Evolutionary conservation across 2,113 vertebrate species (phyloP), one percentile per base, ranked within the genome.

Genomic region (Rhadina sibilatrix): DNA sequence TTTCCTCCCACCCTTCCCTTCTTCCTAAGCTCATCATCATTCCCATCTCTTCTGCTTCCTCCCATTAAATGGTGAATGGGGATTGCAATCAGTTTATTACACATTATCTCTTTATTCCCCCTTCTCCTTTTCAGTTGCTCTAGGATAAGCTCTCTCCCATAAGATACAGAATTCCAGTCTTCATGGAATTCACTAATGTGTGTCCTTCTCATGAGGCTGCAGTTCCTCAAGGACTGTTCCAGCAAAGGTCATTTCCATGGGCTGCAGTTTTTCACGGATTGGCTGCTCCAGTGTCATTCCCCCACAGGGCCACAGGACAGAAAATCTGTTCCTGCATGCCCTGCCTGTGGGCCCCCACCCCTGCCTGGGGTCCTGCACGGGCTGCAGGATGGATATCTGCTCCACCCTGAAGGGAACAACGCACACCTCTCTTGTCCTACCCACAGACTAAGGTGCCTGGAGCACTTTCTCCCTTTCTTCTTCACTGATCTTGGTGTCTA

Each of bases 51-150:
- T 74, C 24, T 64, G 28, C 38, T 16, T 70, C 30, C 2, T 69
- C 31, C 28, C 5, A 21, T 24, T 27, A 40, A 33, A n/a, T 2
- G 1, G 10, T 11, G 25, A 5, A 30, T 44, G 1, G 6, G 28
- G 31, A 33, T 6, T 35, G 21, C 0, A 1, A 9, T 52, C 25
- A 23, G 15, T 40, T 46, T 12, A 13, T 47, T 37, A 40, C 6
- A 33, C 0, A 0, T 28, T 40, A 14, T 37, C 9, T 72, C 37
- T 82, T 27, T 47, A 25, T 24, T 65, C 17, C 10, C 21, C 11
- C 24, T 70, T 44, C 27, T 68, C 15, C 6, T 49, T 84, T 44
- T 37, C 23, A 66, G 4, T 16, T 82, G 14, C 42, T 86, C 15
- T 22, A 40, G 18, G 7, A 31, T 15, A 52, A 15, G 8, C 9